Percentiles rank a stretch among this genome's conserved stretches.
Conservation (phyloP, 2,113 vertebrate genomes). For the Lipotes vexillifer region DNA sequence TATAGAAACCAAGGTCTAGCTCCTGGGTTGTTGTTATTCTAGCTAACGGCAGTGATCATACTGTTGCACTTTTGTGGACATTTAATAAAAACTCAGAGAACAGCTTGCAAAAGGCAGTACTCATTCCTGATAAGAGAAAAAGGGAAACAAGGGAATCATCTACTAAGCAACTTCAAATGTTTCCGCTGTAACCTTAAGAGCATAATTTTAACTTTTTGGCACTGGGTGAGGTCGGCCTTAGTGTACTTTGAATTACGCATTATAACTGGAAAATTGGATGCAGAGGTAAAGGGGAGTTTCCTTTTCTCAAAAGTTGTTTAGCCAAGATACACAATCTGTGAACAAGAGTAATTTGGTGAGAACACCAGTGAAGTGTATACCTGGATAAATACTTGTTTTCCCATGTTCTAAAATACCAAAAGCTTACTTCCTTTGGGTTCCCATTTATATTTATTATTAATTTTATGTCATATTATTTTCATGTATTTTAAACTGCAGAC, state of each 20-base stretch:
- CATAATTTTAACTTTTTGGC: slow-evolving; percentile 54
- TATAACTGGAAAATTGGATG: slow-evolving; percentile 54
- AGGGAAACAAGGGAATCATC: slow-evolving; percentile 13
- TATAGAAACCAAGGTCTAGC: too few species aligned
- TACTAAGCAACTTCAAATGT: slow-evolving; percentile 45
- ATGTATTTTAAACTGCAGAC: neutral
- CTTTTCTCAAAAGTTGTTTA: slow-evolving; percentile 41
- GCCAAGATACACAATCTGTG: slow-evolving; percentile 51
- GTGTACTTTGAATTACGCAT: slow-evolving; percentile 28
- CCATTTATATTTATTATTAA: neutral
- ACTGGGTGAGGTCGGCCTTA: neutral
- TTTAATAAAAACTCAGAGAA: slow-evolving; percentile 40
- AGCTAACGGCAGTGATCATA: neutral
- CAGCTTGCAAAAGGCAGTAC: neutral
- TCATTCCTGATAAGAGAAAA: neutral
- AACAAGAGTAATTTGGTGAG: neutral
- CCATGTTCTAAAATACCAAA: neutral
- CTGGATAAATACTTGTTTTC: neutral
- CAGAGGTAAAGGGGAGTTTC: slow-evolving; percentile 49
- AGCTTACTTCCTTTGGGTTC: neutral
- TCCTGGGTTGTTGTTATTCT: neutral
- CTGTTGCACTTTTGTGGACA: slow-evolving; percentile 17
- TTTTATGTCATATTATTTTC: neutral
- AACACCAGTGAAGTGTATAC: neutral
- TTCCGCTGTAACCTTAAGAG: slow-evolving; percentile 43